Evolutionary conservation across 2,797 vertebrate genomes (phyloP), one percentile per base, ranked within the genome.

Genomic region (Nannoperca australis): DNA sequence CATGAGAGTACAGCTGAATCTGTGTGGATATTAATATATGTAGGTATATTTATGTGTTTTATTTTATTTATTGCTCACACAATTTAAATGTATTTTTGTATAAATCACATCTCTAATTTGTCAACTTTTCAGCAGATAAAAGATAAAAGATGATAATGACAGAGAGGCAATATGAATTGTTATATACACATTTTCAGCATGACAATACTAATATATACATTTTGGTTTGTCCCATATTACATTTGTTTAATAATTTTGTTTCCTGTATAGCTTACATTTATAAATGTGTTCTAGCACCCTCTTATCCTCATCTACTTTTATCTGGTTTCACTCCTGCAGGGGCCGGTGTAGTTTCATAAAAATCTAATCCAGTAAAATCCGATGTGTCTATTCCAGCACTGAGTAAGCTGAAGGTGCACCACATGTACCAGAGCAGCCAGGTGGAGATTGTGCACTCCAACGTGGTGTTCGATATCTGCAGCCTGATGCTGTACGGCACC

Each of bases 361-460:
- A 53, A 32, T 70, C 44, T 76, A 70, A 88, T 58, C 44, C 36
- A 51, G 11, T 80, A 2, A 40, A 63, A 56, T 53, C 5, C 64
- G 20, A 34, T 82, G 12, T 82, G n/a, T 81, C 38, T 81, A 0
- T 89, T 88, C 17, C 83, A 99, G 98, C 98, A 45, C 92, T 99
- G 65, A 98, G 97, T 89, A 99, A 99, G 86, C 92, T 99, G 89
- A 96, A 97, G 94, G 94, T 97, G 83, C 97, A 97, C 42, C 95
- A 96, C 45, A 85, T 97, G 88, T 97, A 97, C 82, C 96, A 98
- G 67, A 93, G 96, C 74, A 96, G 96, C 91, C 98, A 98, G 92
- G 98, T 99, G 92, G 98, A 99, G 95, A 97, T 99, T 12, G 98
- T 99, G 78, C 97, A 99, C 91, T 97, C 97, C 94, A 98, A 97